phyloP scores from a whole-genome alignment of 92 coral and sea anemone genomes.

The Actinostola sp. region DNA sequence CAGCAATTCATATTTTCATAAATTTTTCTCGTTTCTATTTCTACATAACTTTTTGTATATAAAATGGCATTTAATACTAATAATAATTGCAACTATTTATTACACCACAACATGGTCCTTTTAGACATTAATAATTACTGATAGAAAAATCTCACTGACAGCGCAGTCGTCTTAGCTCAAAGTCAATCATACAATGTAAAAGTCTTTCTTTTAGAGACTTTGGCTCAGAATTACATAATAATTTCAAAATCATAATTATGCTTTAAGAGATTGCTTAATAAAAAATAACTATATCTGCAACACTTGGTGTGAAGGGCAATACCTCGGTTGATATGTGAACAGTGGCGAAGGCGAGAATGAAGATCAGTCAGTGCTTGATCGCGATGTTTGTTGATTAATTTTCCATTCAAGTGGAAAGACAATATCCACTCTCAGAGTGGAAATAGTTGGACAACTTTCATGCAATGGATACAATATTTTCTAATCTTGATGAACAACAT shows the following conservation, averaged over 20 bases:
- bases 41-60: too few species aligned
- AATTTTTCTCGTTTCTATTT: too few species aligned
- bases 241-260: conserved; percentile 7
- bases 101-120: too few species aligned
- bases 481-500: neutral
- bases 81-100: too few species aligned
- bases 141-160: too few species aligned
- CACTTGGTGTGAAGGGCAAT: neutral
- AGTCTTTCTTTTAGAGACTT: neutral
- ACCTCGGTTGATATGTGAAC: too few species aligned
- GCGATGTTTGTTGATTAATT: neutral
- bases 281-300: conserved; percentile 7
- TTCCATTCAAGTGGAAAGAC: neutral
- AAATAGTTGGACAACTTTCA: neutral
- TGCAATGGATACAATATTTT: neutral
- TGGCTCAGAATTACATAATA: neutral
- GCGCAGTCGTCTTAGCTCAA: neutral
- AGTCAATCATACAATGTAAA: neutral
- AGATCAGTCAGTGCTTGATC: neutral
- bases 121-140: too few species aligned
- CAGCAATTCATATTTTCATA: too few species aligned
- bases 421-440: conserved; percentile 1
- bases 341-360: neutral
- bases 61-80: too few species aligned
- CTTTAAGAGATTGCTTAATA: conserved; percentile 1